These are phyloP conservation scores for Quadroppia sp. DNA, from an alignment of 2,888 invertebrate species.

Conservation along the genomic window DNA sequence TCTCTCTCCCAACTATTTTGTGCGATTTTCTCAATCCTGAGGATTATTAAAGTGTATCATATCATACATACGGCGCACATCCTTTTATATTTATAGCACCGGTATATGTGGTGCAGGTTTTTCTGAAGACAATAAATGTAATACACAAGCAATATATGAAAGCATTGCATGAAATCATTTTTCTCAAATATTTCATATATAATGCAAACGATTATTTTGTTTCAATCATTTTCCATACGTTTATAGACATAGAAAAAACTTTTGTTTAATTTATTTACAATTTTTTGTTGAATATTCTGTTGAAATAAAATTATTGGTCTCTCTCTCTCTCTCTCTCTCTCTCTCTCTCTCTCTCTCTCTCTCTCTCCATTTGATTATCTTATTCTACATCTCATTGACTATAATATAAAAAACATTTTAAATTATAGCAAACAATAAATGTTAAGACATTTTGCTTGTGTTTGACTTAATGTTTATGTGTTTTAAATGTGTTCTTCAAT, in stretches of 20 bases:
- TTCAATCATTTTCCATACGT: neutral
- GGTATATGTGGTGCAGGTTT: conserved; percentile 5
- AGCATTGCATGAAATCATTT: neutral
- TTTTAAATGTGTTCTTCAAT: neutral
- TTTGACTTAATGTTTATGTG: neutral
- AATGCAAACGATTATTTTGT: conserved; percentile 7
- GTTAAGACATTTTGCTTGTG: neutral
- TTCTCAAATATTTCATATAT: neutral
- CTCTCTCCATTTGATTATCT: neutral
- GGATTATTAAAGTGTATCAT: conserved; percentile 27
- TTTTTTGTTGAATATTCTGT: neutral
- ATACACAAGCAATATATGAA: conserved; percentile 14
- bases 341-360: neutral
- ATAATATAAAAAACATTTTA: neutral
- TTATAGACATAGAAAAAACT: neutral
- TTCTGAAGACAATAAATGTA: neutral
- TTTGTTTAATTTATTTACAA: neutral
- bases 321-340: neutral
- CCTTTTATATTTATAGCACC: neutral
- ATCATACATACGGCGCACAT: conserved; percentile 14
- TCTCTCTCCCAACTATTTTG: conserved; percentile 1
- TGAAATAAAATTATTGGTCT: neutral
- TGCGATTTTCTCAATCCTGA: conserved; percentile 28
- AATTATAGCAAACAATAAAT: conserved; percentile 7
- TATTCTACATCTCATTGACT: neutral